Evolutionary conservation across 1,140 invertebrate species (phyloP), one percentile per base, ranked within the genome.

Genomic region (Ruditapes philippinarum): DNA sequence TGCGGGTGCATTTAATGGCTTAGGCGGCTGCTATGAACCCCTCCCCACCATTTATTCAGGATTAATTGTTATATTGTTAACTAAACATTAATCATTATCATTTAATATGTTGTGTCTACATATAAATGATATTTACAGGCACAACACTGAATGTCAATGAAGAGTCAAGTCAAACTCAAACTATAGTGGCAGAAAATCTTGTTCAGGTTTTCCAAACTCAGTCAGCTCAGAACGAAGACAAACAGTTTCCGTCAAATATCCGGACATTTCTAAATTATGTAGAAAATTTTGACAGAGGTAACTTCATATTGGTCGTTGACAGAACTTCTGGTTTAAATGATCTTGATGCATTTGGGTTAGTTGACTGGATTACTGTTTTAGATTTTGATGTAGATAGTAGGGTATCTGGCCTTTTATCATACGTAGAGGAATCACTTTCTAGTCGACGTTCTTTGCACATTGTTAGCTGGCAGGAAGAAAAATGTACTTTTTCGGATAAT

Each of bases 291-390:
- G 22, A 22, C 22, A 19, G 22, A 14, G 51, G 51, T 54, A 9
- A 54, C 51, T 54, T 14, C 22, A 54, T 54, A 22, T 22, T 54
- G 22, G 19, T 54, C 4, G 51, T 54, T 54, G 51, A 54, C 51
- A 54, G 22, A 54, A n/a, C 22, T 22, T 14, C 22, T 11, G 51
- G 51, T 54, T 4, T 22, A 14, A 4, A n/a, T 2, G 22, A 54
- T 54, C 12, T 17, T 4, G 22, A 45, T 40, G n/a, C 85, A 36
- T 88, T 90, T 9, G 82, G 79, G 70, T 76, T 93, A 33, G 85
- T 91, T n/a, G 88, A 91, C 14, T 93, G 91, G 91, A 74, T 92
- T 25, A 78, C 83, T n/a, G 91, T 93, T 14, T 92, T 88, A 70
- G 91, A 93, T 62, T 90, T 93, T 76, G 92, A 93, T 49, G 19